Base-by-base conservation (phyloP, 2,113 vertebrate species). In the Platycercus adscitus region DNA sequence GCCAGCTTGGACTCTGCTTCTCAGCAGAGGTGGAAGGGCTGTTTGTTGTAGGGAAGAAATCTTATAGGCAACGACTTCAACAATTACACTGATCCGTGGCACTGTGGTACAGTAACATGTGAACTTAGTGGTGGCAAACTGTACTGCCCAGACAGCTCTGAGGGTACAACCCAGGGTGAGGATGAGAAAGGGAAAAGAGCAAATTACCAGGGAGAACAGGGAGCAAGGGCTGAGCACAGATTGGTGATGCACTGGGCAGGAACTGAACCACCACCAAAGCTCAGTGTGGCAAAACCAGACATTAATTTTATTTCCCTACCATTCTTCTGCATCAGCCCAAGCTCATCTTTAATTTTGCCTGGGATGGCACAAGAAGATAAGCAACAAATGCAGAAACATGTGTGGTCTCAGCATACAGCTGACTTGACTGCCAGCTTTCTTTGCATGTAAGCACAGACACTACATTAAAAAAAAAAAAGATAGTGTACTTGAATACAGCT, bases 71-170 rank as follows among this genome's bases (percentile, higher is more conserved):
- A 9, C 1, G 1, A 47, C 64, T 55, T 39, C 25, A 49, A 20
- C 37, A 46, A 26, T 28, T 15, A 13, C 43, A 44, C 1, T 81
- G 91, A 89, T 65, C 81, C 66, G 7, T 2, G 1, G 31, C n/a
- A 20, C 16, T 14, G 63, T 58, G 72, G n/a, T 14, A 37, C 23
- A 39, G 31, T 9, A n/a, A 53, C 16, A 3, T 0, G 9, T 21
- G n/a, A 58, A 50, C 33, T 17, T 13, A 6, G 35, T 5, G 15
- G 41, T 14, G 47, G 29, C n/a, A 66, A 71, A 23, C 25, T 11
- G 13, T 6, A 11, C 24, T 26, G 31, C 43, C 24, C 1, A 2
- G 46, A 6, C 0, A 49, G 35, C 33, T 26, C 14, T 19, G 37
- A 55, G 41, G 53, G 33, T 50, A 15, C 11, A 50, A 29, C 35